phyloP scores from a whole-genome alignment of 2,113 vertebrate genomes.

The Sus scrofa region T2T-Sscrofa CM000824.6:229667501-229668000 shows the following conservation, averaged over 20 bases:
- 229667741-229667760: background rate
- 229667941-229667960: background rate
- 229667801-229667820: background rate
- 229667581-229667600: background rate
- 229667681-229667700: background rate
- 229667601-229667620: background rate
- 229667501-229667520: background rate
- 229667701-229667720: accelerated
- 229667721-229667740: background rate
- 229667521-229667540: background rate
- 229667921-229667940: background rate
- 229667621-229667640: background rate
- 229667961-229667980: background rate
- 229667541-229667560: background rate
- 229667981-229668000: background rate
- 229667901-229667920: no score
- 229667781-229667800: background rate
- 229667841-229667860: background rate
- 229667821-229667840: background rate
- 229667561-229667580: background rate
- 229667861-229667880: no score
- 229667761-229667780: background rate
- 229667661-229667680: background rate
- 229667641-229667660: background rate
- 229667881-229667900: background rate